Conservation (phyloP, 2,113 vertebrate species). For the Platichthys flesus region DNA sequence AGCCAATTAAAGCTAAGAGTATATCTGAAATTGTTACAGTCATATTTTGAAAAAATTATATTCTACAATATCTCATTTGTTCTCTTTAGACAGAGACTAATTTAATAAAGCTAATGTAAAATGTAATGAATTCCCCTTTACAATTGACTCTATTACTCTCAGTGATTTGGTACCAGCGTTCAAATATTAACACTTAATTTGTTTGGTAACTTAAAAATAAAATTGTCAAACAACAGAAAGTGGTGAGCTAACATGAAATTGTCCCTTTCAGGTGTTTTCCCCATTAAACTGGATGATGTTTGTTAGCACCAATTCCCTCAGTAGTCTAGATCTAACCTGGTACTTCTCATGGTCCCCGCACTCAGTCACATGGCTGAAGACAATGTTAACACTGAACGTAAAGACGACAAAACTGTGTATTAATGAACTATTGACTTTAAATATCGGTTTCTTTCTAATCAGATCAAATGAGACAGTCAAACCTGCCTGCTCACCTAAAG, state of each 20-base stretch:
- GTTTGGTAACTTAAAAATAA: neutral
- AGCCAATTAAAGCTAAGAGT: neutral
- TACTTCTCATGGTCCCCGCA: slow-evolving; percentile 22
- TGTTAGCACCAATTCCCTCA: slow-evolving; percentile 14
- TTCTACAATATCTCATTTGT: too few relatives aligned
- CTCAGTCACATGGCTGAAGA: slow-evolving; percentile 12
- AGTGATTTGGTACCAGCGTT: too few relatives aligned
- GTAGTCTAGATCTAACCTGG: slow-evolving; percentile 7
- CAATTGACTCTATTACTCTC: too few relatives aligned
- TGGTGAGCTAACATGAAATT: slow-evolving; percentile 25
- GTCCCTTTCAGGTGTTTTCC: neutral
- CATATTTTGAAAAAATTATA: too few relatives aligned
- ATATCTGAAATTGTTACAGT: neutral
- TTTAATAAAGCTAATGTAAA: too few relatives aligned
- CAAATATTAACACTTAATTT: neutral
- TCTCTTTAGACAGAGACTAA: too few relatives aligned
- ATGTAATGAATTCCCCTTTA: too few relatives aligned
- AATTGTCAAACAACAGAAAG: neutral
- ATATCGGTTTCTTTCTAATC: slow-evolving; percentile 17
- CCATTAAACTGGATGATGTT: neutral
- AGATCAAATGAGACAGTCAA: slow-evolving; percentile 12
- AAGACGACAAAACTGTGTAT: slow-evolving; percentile 7
- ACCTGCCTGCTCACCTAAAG: slow-evolving; percentile 7
- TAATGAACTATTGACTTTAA: neutral
- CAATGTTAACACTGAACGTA: neutral